Evolutionary conservation across 2,888 invertebrate genomes (phyloP).

Genomic region (Drosophila siamana): DNA sequence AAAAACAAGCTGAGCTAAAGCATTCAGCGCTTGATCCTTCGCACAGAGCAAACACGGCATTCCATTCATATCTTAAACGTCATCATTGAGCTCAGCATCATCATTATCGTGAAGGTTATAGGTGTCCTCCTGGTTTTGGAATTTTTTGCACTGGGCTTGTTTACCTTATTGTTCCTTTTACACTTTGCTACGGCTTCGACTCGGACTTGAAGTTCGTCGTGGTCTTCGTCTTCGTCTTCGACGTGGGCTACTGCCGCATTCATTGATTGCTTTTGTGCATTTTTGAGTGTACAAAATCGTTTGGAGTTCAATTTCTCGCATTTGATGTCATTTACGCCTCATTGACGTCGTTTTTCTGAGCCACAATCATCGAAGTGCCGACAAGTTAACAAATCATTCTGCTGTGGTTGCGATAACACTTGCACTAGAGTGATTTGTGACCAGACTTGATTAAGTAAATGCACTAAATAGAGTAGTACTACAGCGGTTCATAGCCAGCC

Average conservation of each 20-base stretch:
- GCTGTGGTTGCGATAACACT: constrained; percentile 8
- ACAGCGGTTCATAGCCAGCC: background rate
- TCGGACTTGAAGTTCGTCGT: constrained; percentile 13
- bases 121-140: constrained; percentile 9
- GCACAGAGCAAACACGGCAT: constrained; percentile 7
- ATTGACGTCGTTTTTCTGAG: constrained; percentile 31
- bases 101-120: constrained; percentile 5
- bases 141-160: constrained; percentile 16
- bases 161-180: constrained; percentile 32
- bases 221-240: background rate
- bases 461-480: background rate
- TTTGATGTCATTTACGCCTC: constrained; percentile 61
- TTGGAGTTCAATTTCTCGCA: constrained; percentile 58
- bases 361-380: constrained; percentile 4
- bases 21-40: constrained; percentile 19
- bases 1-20: background rate
- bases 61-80: constrained; percentile 29
- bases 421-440: background rate
- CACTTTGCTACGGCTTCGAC: constrained; percentile 2
- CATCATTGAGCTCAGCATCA: constrained; percentile 16
- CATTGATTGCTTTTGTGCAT: constrained; percentile 59
- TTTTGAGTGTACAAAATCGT: constrained; percentile 51
- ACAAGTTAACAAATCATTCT: constrained; percentile 35
- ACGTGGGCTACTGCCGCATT: constrained; percentile 11
- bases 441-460: background rate